phyloP scores from a whole-genome alignment of 2,888 invertebrate genomes.

The Synanthedon myopaeformis region DNA sequence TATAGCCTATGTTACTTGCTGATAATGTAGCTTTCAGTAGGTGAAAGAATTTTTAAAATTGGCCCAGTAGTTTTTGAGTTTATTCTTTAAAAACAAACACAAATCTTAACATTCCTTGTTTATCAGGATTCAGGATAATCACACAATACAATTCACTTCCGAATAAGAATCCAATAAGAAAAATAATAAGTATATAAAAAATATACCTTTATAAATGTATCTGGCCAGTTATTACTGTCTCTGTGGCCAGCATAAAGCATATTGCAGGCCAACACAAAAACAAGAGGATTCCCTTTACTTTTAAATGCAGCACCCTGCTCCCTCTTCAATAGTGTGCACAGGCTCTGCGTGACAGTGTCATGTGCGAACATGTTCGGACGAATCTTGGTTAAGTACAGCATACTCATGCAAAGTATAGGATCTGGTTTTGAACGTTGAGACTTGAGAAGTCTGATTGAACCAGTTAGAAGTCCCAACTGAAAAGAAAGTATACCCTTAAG shows the following conservation, averaged over 20 bases:
- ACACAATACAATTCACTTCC: no score
- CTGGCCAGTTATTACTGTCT: slow-evolving; percentile 91
- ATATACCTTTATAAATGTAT: slow-evolving; percentile 85
- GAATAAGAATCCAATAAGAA: no score
- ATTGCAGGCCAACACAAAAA: slow-evolving; percentile 87
- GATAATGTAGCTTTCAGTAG: no score
- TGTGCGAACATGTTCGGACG: slow-evolving; percentile 82
- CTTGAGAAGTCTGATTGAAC: slow-evolving; percentile 85
- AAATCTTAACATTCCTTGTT: no score
- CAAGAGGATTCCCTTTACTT: slow-evolving; percentile 82
- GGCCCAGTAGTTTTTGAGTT: no score
- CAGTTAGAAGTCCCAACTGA: slow-evolving; percentile 82
- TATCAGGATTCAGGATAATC: no score
- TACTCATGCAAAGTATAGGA: slow-evolving; percentile 78
- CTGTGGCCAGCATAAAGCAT: slow-evolving; percentile 83
- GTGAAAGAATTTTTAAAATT: no score
- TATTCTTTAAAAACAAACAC: no score
- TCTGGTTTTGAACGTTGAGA: slow-evolving; percentile 87
- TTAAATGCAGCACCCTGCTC: slow-evolving; percentile 80
- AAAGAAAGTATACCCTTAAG: slow-evolving; percentile 12
- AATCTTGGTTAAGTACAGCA: slow-evolving; percentile 85
- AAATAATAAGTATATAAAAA: no score
- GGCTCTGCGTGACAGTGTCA: slow-evolving; percentile 80
- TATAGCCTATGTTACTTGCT: no score
- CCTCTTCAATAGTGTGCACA: slow-evolving; percentile 84